Evolutionary conservation across 1,140 invertebrate genomes (phyloP).

Genomic region (Tetranychus urticae): DNA sequence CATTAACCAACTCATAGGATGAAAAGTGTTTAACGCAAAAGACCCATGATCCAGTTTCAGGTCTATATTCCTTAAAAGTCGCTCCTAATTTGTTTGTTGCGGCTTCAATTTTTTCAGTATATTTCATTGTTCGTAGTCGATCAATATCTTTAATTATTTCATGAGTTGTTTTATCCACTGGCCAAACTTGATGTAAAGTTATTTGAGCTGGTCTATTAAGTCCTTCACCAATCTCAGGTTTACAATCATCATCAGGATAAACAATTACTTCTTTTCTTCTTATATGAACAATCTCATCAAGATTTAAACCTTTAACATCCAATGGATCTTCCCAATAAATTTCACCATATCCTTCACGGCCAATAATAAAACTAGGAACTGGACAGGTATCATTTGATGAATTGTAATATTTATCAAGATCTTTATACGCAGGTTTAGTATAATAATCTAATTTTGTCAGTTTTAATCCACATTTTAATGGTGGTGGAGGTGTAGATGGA

Average conservation of each 20-base stretch:
- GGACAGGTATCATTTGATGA: slow-evolving; percentile 41
- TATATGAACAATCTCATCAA: slow-evolving; percentile 54
- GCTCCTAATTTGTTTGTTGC: slow-evolving; percentile 64
- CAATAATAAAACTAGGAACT: slow-evolving; percentile 71
- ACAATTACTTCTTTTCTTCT: slow-evolving; percentile 35
- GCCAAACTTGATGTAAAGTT: slow-evolving; percentile 83
- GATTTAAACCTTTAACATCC: slow-evolving; percentile 62
- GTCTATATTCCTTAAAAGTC: slow-evolving; percentile 76
- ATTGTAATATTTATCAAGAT: slow-evolving; percentile 36
- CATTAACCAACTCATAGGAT: slow-evolving; percentile 76
- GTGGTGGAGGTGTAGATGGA: neutral
- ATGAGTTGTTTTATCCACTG: slow-evolving; percentile 55
- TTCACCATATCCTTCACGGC: slow-evolving; percentile 69
- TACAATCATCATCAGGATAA: slow-evolving; percentile 37
- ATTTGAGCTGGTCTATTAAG: slow-evolving; percentile 73
- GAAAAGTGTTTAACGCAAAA: slow-evolving; percentile 32
- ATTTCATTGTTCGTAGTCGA: slow-evolving; percentile 52
- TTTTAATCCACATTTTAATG: slow-evolving; percentile 6
- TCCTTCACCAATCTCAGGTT: slow-evolving; percentile 53
- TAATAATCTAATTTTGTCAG: slow-evolving; percentile 50
- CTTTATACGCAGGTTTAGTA: slow-evolving; percentile 51
- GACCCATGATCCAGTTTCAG: slow-evolving; percentile 85
- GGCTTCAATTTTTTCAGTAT: slow-evolving; percentile 55
- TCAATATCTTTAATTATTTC: slow-evolving; percentile 51
- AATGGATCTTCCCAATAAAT: slow-evolving; percentile 65